A percentile compares a stretch with the other conserved stretches of the same genome.
Evolutionary conservation across 2,888 invertebrate species (phyloP).

Genomic region (Hydraecia micacea): DNA sequence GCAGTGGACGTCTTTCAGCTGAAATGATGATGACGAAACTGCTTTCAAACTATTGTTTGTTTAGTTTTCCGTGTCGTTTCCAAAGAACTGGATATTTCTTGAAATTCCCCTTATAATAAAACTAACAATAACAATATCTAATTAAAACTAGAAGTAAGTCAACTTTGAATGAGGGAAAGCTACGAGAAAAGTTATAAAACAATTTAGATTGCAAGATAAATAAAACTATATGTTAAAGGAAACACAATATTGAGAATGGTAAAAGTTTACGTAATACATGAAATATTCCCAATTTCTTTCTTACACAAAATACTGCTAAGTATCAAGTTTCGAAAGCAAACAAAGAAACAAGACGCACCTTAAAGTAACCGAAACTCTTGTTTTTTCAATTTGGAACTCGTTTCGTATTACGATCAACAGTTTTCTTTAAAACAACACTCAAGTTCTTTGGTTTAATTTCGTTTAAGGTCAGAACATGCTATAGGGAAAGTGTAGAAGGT

Average conservation of each 20-base stretch:
- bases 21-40: background rate
- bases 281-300: constrained; percentile 11
- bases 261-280: background rate
- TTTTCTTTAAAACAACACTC: constrained; percentile 63
- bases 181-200: background rate
- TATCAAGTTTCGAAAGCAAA: constrained; percentile 37
- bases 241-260: background rate
- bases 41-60: background rate
- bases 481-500: constrained; percentile 18
- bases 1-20: background rate
- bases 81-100: background rate
- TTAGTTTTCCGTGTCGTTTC: background rate
- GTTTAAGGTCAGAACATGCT: constrained; percentile 60
- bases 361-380: constrained; percentile 53
- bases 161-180: background rate
- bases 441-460: constrained; percentile 71
- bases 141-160: background rate
- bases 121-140: background rate
- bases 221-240: no score
- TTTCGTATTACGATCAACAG: constrained; percentile 65
- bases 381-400: constrained; percentile 65
- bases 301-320: constrained; percentile 16
- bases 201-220: background rate
- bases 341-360: constrained; percentile 38
- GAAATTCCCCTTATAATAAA: background rate